Percentiles rank a stretch among this genome's conserved stretches.
Evolutionary conservation across 2,888 invertebrate species (phyloP).

Genomic region (Drosophila yooni): DNA sequence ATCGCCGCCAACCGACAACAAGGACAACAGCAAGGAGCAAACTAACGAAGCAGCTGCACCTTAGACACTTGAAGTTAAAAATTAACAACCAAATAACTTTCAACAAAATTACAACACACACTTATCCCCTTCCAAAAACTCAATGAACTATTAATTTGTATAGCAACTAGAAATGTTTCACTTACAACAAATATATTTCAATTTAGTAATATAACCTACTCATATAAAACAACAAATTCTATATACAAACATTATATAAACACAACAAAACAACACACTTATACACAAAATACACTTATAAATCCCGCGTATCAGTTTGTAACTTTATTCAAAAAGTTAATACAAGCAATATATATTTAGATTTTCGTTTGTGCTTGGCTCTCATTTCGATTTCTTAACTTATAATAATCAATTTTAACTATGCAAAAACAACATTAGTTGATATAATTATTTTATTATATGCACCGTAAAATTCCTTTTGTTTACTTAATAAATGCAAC

Average conservation of each 20-base stretch:
- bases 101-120: slow-evolving; percentile 9
- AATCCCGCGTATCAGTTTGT: slow-evolving; percentile 52
- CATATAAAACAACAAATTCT: slow-evolving; percentile 28
- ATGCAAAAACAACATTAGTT: slow-evolving; percentile 46
- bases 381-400: slow-evolving; percentile 47
- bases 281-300: slow-evolving; percentile 32
- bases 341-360: slow-evolving; percentile 50
- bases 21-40: slow-evolving; percentile 23
- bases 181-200: slow-evolving; percentile 46
- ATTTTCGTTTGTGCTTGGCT: slow-evolving; percentile 52
- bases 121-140: slow-evolving; percentile 20
- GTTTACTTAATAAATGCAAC: slow-evolving; percentile 69
- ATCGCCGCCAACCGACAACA: background rate
- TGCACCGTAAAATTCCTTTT: slow-evolving; percentile 62
- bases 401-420: slow-evolving; percentile 46
- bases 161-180: slow-evolving; percentile 53
- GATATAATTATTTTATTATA: slow-evolving; percentile 51
- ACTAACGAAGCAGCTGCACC: slow-evolving; percentile 61
- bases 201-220: slow-evolving; percentile 57
- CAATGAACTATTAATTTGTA: slow-evolving; percentile 43
- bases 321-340: slow-evolving; percentile 43
- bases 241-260: slow-evolving; percentile 37
- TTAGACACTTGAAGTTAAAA: slow-evolving; percentile 51
- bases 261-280: slow-evolving; percentile 34
- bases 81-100: slow-evolving; percentile 20